These are phyloP conservation scores for Pandion haliaetus DNA, from an alignment of 2,113 vertebrate genomes.

Conservation along the genomic window DNA sequence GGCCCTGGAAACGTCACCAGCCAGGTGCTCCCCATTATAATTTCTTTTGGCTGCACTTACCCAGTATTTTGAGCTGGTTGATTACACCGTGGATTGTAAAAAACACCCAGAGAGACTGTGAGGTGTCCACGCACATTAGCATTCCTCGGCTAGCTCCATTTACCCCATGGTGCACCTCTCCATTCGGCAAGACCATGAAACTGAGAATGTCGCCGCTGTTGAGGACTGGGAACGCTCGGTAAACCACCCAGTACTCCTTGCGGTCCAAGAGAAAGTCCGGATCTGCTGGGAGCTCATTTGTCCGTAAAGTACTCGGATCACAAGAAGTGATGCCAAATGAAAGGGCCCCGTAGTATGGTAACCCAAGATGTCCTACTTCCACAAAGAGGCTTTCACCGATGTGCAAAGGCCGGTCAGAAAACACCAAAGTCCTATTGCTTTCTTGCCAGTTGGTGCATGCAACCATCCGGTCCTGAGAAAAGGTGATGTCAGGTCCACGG, in stretches of 20 bases:
- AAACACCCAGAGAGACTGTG: constrained; percentile 95
- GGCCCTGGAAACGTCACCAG: background rate
- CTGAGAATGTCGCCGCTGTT: constrained; percentile 89
- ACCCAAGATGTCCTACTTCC: constrained; percentile 89
- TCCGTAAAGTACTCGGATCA: constrained; percentile 89
- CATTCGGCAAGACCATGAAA: constrained; percentile 87
- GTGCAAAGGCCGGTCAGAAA: constrained; percentile 91
- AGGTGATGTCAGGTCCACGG: constrained; percentile 87
- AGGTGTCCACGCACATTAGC: constrained; percentile 94
- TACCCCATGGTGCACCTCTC: constrained; percentile 91
- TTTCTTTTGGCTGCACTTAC: constrained; percentile 63
- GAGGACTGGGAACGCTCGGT: constrained; percentile 85
- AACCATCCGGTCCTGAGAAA: constrained; percentile 89
- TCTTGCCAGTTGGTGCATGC: constrained; percentile 92
- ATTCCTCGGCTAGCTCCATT: constrained; percentile 88
- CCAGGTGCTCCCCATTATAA: background rate
- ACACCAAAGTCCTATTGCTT: constrained; percentile 91
- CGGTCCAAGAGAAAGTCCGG: constrained; percentile 93
- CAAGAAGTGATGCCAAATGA: constrained; percentile 95
- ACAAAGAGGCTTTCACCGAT: constrained; percentile 90
- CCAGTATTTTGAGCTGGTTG: constrained; percentile 90
- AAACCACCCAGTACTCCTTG: constrained; percentile 98
- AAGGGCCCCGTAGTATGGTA: constrained; percentile 89
- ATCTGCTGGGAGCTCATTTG: constrained; percentile 90
- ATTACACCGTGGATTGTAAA: constrained; percentile 92